phyloP scores from a whole-genome alignment of 2,797 vertebrate genomes.

The Graptemys geographica region DNA sequence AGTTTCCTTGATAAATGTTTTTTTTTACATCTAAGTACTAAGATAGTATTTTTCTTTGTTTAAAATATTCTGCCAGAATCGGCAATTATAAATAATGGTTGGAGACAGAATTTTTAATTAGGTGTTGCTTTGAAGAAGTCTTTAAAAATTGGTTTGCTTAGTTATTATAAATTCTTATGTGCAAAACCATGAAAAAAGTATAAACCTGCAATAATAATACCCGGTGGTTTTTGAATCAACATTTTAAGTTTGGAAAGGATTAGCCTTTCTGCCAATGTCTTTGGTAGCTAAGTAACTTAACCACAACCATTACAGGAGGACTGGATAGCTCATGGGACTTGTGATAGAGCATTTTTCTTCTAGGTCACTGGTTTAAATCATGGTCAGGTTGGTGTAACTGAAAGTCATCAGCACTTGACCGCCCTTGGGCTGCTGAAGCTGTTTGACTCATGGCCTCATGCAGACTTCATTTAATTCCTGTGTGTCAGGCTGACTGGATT shows the following conservation, averaged over 20 bases:
- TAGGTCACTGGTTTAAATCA: constrained; percentile 28
- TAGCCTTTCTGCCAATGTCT: neutral
- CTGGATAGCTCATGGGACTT: neutral
- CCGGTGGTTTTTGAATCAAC: fast-evolving
- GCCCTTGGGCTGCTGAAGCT: neutral
- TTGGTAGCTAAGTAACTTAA: neutral
- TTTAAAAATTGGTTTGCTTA: fast-evolving
- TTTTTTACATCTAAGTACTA: neutral
- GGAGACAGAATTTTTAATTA: neutral
- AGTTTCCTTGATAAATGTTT: neutral
- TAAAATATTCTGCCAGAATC: neutral
- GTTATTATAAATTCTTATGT: fast-evolving
- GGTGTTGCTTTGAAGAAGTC: neutral
- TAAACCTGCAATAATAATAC: fast-evolving
- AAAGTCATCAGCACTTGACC: neutral
- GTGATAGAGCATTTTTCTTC: neutral
- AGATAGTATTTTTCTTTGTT: neutral
- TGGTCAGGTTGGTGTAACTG: constrained; percentile 10
- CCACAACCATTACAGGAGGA: neutral
- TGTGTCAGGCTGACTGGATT: neutral
- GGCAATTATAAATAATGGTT: neutral
- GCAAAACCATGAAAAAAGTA: neutral
- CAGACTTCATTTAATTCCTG: neutral
- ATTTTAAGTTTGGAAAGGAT: neutral
- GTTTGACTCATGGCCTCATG: neutral